Evolutionary conservation across 2,113 vertebrate genomes (phyloP).

Genomic region (Hippoglossus stenolepis): DNA sequence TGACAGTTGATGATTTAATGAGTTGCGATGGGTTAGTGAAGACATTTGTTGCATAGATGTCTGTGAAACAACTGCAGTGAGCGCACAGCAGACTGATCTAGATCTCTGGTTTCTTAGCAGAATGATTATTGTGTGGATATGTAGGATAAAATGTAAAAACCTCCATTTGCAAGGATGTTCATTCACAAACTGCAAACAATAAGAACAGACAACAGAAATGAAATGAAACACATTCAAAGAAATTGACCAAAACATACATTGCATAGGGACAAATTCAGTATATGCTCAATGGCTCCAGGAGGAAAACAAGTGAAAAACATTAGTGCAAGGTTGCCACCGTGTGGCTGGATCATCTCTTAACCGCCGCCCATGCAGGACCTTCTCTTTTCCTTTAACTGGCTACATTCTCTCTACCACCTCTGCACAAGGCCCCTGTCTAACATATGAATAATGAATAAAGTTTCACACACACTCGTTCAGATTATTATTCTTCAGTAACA

Average conservation of each 20-base stretch:
- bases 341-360: conserved; percentile 58
- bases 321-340: conserved; percentile 71
- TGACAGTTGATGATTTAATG: conserved; percentile 46
- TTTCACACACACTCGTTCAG: conserved; percentile 4
- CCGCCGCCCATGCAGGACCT: conserved; percentile 20
- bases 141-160: neutral
- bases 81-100: neutral
- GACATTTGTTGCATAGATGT: conserved; percentile 39
- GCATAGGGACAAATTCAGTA: conserved; percentile 27
- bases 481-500: conserved; percentile 8
- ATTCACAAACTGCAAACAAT: conserved; percentile 11
- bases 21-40: conserved; percentile 22
- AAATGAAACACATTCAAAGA: conserved; percentile 54
- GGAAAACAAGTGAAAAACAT: conserved; percentile 22
- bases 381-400: conserved; percentile 5
- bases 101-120: neutral
- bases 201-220: conserved; percentile 22
- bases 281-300: conserved; percentile 46
- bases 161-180: neutral
- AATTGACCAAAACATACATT: conserved; percentile 20
- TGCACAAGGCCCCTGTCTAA: neutral
- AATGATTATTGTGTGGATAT: conserved; percentile 5
- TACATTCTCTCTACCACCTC: conserved; percentile 25
- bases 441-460: neutral
- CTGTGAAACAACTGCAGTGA: conserved; percentile 18